Base-by-base conservation (phyloP, 92 coral and sea anemone genomes). In the Pocillopora grandis region DNA sequence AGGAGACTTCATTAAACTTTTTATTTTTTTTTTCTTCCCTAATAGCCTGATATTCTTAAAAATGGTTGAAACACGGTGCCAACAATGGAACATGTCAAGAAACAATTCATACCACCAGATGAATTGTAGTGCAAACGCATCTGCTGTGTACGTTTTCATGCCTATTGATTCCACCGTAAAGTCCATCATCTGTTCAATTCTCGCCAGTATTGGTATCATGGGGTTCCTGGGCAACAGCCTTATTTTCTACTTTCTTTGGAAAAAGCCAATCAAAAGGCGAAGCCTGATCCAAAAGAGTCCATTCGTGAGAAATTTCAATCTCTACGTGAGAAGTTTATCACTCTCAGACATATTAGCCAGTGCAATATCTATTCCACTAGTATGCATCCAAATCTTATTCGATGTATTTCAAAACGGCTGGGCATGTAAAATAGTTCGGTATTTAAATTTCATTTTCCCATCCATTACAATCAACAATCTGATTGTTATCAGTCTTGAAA, bases 341-440 rank as follows among this genome's bases (percentile, higher is more conserved):
- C 10, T 76, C 7, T 58, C 80, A 33, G 80, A 76, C 79, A 58
- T 59, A 13, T 66, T 76, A 17, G 19, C 76, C 8, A 58, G 80
- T 31, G 65, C 21, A 33, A 52, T 58, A 1, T 76, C 80, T n/a
- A 37, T 76, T 5, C 80, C 80, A 9, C 67, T 76, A 23, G 17
- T 57, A 10, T 76, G 80, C 52, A 58, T 76, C 31, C 80, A 76
- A 36, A 56, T 76, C 15, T 58, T 9, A 58, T 76, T 58, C 31
- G 80, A 76, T 59, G 80, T 76, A 17, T 76, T 76, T n/a, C 80
- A 76, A 58, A 58, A 66, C 10, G 80, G 80, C 12, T 76, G 67
- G 80, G 19, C 67, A 10, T 76, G 80, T 49, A 76, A 61, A 12
- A 9, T 76, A 57, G 67, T 76, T 13, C 80, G 80, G 62, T 76